Conservation (phyloP, 2,113 vertebrate species). For the Vombatus ursinus region DNA sequence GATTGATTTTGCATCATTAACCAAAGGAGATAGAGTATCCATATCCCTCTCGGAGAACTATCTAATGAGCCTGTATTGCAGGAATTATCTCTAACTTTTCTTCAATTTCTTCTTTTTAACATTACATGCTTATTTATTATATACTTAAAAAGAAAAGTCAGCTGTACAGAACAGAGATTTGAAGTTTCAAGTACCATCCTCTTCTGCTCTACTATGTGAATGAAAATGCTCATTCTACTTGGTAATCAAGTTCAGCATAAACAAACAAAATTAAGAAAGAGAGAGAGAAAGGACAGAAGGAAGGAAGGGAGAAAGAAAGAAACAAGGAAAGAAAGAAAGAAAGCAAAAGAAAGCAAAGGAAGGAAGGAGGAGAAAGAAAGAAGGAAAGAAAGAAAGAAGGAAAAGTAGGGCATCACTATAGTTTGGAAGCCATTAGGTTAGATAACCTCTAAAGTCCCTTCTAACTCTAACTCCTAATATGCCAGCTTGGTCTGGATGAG, state of each 20-base stretch:
- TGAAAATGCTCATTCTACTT: neutral
- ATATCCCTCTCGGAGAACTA: neutral
- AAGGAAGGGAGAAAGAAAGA: fast-evolving
- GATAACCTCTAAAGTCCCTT: too few species aligned
- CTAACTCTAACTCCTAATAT: too few species aligned
- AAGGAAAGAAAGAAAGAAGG: neutral
- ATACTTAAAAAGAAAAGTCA: neutral
- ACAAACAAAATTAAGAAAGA: neutral
- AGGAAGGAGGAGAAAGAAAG: too few species aligned
- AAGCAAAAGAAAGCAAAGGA: fast-evolving
- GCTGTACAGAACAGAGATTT: neutral
- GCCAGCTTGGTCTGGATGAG: too few species aligned
- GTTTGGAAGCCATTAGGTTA: neutral
- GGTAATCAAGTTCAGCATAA: neutral
- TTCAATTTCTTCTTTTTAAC: neutral
- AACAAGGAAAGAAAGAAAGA: too few species aligned
- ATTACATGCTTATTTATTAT: neutral
- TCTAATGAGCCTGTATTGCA: neutral
- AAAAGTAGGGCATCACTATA: neutral
- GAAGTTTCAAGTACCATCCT: neutral
- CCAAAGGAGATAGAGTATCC: neutral
- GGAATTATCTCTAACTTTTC: neutral
- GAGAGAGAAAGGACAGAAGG: neutral
- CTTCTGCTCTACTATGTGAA: neutral
- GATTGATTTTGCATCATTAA: neutral